These are phyloP conservation scores for Chaenodraco wilsoni DNA, from an alignment of 2,797 vertebrate genomes.

Conservation along the genomic window DNA sequence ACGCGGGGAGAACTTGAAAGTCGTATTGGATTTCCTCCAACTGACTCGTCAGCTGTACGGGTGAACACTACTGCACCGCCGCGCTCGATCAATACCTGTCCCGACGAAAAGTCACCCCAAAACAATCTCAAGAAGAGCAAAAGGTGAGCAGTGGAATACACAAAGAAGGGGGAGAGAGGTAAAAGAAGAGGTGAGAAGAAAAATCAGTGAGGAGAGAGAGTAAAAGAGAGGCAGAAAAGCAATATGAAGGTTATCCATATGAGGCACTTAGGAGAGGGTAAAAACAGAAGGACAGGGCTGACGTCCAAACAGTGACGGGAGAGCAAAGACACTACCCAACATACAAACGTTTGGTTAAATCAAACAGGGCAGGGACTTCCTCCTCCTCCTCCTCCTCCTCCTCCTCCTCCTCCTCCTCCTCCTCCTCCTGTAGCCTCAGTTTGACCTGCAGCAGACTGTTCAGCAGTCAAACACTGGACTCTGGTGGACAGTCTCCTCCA, in stretches of 20 bases:
- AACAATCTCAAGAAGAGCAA: constrained; percentile 25
- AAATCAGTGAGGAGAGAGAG: background rate
- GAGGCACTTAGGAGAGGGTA: background rate
- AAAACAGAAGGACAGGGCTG: constrained; percentile 14
- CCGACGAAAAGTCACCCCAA: constrained; percentile 59
- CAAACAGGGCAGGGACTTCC: constrained; percentile 35
- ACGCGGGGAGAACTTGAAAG: constrained; percentile 51
- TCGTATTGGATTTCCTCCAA: constrained; percentile 71
- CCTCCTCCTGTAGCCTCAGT: constrained; percentile 35
- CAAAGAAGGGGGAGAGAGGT: background rate
- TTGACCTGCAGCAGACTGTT: constrained; percentile 53
- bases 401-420: background rate
- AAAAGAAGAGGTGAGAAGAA: background rate
- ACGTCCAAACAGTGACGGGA: constrained; percentile 6
- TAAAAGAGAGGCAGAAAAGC: background rate
- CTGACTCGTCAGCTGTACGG: constrained; percentile 68
- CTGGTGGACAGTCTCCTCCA: constrained; percentile 73
- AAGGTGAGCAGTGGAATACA: constrained; percentile 14
- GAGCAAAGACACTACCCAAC: constrained; percentile 25
- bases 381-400: constrained; percentile 12
- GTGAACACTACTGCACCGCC: constrained; percentile 58
- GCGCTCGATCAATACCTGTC: constrained; percentile 58
- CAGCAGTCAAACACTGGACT: constrained; percentile 78
- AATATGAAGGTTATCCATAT: background rate
- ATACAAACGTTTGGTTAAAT: constrained; percentile 37